phyloP scores from a whole-genome alignment of 2,113 vertebrate species.

The Onychorhynchus coronatus region DNA sequence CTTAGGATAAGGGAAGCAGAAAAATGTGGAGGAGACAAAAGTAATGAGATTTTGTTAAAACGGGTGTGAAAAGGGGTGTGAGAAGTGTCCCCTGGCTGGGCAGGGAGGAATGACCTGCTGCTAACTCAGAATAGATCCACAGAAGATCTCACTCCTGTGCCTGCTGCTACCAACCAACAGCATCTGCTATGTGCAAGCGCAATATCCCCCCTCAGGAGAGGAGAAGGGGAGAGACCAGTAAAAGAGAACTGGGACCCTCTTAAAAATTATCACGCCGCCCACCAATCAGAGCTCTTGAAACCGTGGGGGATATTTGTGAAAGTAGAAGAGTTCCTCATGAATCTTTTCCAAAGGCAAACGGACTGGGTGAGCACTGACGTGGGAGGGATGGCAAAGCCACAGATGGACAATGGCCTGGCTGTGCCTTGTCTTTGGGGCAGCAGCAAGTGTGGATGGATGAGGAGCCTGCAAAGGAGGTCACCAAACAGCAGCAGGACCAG shows the following conservation, averaged over 20 bases:
- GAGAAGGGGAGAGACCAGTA: background rate
- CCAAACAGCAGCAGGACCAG: background rate
- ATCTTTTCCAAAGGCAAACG: background rate
- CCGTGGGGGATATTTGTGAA: background rate
- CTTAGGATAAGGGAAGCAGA: background rate
- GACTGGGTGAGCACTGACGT: background rate
- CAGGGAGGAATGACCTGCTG: background rate
- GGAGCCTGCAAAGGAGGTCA: background rate
- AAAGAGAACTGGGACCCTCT: background rate
- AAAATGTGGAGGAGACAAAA: background rate
- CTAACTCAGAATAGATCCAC: background rate
- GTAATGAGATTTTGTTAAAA: background rate
- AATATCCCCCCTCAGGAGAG: background rate
- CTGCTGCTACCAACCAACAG: background rate
- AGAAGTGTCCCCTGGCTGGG: background rate
- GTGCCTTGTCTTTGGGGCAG: background rate
- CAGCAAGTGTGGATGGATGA: background rate
- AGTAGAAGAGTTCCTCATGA: background rate
- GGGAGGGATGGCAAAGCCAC: background rate
- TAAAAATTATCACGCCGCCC: background rate
- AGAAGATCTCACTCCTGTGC: background rate
- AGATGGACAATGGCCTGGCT: background rate
- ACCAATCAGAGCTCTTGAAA: background rate
- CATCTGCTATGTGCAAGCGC: background rate
- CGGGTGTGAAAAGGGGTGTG: background rate